Evolutionary conservation across 2,797 vertebrate species (phyloP).

Genomic region (Potorous gilbertii): DNA sequence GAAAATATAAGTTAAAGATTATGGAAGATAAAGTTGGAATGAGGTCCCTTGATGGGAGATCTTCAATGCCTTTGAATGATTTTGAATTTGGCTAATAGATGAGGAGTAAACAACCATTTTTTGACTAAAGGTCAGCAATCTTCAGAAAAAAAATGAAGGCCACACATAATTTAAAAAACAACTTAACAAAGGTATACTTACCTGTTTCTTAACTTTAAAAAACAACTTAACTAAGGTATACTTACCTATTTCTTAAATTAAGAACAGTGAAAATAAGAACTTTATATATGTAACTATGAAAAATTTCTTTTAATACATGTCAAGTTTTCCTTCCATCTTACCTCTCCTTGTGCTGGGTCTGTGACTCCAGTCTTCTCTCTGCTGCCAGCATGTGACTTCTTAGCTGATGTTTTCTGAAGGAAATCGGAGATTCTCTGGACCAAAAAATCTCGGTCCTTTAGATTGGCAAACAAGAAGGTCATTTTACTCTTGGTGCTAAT

Average conservation of each 20-base stretch:
- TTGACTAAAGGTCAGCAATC: neutral
- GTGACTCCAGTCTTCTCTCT: constrained; percentile 81
- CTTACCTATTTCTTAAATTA: neutral
- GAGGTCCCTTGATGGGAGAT: neutral
- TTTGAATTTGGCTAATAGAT: neutral
- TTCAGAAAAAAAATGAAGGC: neutral
- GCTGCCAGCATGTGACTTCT: constrained; percentile 65
- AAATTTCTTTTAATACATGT: neutral
- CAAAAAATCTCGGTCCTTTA: constrained; percentile 96
- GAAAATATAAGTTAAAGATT: neutral
- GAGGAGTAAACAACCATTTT: neutral
- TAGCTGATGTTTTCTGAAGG: constrained; percentile 94
- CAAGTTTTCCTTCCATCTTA: constrained; percentile 26
- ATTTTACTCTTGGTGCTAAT: constrained; percentile 99
- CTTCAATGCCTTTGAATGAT: neutral
- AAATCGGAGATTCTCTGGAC: constrained; percentile 98
- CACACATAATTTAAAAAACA: neutral
- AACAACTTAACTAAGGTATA: neutral
- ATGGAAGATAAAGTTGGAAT: neutral
- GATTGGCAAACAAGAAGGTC: constrained; percentile 98
- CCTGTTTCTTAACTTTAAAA: neutral
- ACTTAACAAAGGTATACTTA: neutral
- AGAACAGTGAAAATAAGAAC: neutral
- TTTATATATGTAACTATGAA: neutral
- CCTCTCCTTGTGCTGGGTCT: constrained; percentile 68